Conservation (phyloP, 2,113 vertebrate species). For the Siniperca chuatsi region DNA sequence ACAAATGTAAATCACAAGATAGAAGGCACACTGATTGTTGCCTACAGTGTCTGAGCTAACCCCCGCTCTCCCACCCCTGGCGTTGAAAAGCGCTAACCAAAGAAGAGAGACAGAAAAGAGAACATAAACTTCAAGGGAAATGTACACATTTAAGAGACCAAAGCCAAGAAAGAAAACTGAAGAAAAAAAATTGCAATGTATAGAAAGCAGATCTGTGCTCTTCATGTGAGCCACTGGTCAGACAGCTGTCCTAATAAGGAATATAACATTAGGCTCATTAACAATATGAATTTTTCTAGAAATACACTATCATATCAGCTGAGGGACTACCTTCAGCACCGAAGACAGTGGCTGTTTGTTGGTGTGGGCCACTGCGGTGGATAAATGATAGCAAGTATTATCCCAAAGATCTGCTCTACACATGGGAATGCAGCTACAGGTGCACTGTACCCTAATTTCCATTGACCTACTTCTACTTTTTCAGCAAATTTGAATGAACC, state of each 20-base stretch:
- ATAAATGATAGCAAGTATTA: constrained; percentile 48
- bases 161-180: not conserved
- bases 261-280: constrained; percentile 21
- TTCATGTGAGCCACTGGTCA: not conserved
- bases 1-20: not conserved
- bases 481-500: constrained; percentile 37
- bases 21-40: not conserved
- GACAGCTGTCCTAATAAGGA: not conserved
- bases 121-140: not conserved
- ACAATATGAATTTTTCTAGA: constrained; percentile 19
- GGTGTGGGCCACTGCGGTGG: constrained; percentile 22
- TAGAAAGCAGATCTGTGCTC: not conserved
- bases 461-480: constrained; percentile 37
- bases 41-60: not conserved
- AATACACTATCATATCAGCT: constrained; percentile 29
- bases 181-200: not conserved
- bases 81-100: not conserved
- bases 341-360: constrained; percentile 13
- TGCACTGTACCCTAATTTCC: constrained; percentile 39
- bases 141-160: not conserved
- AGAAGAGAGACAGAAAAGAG: not conserved
- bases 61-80: too few relatives aligned
- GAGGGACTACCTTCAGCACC: constrained; percentile 12
- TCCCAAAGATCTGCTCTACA: constrained; percentile 41
- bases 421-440: constrained; percentile 40